Evolutionary conservation across 2,113 vertebrate genomes (phyloP).

Genomic region (Sakesphorus luctuosus): DNA sequence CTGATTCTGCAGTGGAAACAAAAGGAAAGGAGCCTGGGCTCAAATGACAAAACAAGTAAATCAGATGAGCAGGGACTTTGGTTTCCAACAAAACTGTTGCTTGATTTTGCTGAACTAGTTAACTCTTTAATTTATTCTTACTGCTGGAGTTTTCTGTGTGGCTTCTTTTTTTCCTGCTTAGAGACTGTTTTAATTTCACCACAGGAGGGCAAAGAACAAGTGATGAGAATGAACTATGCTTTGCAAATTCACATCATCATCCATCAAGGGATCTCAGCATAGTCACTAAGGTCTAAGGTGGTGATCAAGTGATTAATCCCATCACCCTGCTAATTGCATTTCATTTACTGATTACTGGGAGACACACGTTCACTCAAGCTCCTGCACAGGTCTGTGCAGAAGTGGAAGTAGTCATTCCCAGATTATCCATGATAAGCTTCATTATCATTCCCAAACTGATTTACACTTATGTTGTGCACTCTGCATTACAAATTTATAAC

Average conservation of each 20-base stretch:
- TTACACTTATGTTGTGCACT: not conserved
- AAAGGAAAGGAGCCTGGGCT: not conserved
- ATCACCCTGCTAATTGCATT: slow-evolving; percentile 60
- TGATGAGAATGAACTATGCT: slow-evolving; percentile 44
- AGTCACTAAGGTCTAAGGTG: slow-evolving; percentile 44
- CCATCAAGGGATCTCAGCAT: slow-evolving; percentile 49
- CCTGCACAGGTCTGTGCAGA: not conserved
- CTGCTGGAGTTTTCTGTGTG: not conserved
- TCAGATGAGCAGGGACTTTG: not conserved
- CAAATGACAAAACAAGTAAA: not conserved
- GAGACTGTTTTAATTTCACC: slow-evolving; percentile 52
- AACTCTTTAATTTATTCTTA: slow-evolving; percentile 48
- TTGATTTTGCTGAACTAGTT: slow-evolving; percentile 23
- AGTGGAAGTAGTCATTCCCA: slow-evolving; percentile 28
- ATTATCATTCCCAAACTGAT: slow-evolving; percentile 48
- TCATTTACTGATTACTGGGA: slow-evolving; percentile 66
- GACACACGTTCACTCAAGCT: not conserved
- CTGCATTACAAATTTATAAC: not conserved
- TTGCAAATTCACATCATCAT: slow-evolving; percentile 56
- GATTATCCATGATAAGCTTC: slow-evolving; percentile 36
- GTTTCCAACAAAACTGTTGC: not conserved
- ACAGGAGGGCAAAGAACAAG: slow-evolving; percentile 59
- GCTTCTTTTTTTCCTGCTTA: not conserved
- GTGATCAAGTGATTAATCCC: slow-evolving; percentile 66
- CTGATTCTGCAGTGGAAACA: not conserved